Evolutionary conservation across 2,888 invertebrate species (phyloP), one percentile per base, ranked within the genome.

Genomic region (Erebia epiphron): DNA sequence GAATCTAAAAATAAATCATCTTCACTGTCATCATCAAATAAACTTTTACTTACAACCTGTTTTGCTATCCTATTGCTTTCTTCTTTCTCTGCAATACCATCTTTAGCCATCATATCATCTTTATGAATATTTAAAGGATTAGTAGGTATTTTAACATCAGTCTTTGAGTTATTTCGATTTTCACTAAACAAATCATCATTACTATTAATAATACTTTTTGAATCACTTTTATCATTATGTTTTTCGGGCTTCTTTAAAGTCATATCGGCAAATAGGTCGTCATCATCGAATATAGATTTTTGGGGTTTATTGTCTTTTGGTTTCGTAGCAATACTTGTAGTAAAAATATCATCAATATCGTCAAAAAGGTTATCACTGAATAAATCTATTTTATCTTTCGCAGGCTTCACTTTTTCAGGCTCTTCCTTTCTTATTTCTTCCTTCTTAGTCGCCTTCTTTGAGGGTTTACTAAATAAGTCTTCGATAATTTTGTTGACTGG

Each of bases 301-400:
- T 83, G 73, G 62, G 73, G 79, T 52, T 77, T 78, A 68, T 64
- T 66, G 18, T 76, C 77, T 58, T 76, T 73, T 9, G 73, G 73
- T 70, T 74, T 77, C 1, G 72, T 88, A 13, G 81, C 77, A 46
- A 87, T 77, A 54, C 84, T 83, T n/a, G 80, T 85, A 10, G 86
- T 83, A 73, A 92, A 92, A 61, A 92, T 88, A 81, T 92, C 89
- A 76, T 92, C 92, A 5, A 91, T 88, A 75, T 93, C 92, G 83
- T 92, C 93, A 76, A 93, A 93, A 66, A 93, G 78, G 77, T 89
- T 85, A 75, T 92, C 91, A 72, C 82, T 87, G 61, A 92, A 91
- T 5, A 90, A 72, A 80, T 92, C 90, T 21, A 88, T 78, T 75
- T 86, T 88, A 70, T 83, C 74, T 21, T 69, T 74, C 10, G 65